phyloP scores from a whole-genome alignment of 2,888 invertebrate genomes.

The Shargacucullia verbasci region DNA sequence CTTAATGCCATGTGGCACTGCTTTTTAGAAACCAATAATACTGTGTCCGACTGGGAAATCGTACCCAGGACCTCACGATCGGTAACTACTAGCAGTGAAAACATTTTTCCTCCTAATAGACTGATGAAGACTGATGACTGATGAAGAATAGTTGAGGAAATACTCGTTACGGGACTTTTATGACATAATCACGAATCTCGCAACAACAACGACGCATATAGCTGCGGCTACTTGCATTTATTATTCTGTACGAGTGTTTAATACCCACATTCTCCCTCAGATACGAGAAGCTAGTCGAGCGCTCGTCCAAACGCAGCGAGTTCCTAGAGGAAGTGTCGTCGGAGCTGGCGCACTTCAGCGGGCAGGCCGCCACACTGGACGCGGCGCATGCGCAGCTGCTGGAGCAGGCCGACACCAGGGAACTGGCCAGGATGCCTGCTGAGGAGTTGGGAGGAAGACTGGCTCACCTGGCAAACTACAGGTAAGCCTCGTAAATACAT shows the following conservation, averaged over 20 bases:
- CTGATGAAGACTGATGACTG: no score
- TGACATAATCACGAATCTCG: no score
- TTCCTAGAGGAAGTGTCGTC: constrained; percentile 94
- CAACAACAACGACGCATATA: no score
- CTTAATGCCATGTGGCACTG: no score
- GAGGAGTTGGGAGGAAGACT: constrained; percentile 87
- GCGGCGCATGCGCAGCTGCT: constrained; percentile 91
- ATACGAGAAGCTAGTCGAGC: constrained; percentile 96
- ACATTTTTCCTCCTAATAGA: no score
- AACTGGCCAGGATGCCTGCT: constrained; percentile 90
- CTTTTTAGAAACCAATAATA: no score
- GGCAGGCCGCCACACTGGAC: constrained; percentile 91
- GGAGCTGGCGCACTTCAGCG: constrained; percentile 91
- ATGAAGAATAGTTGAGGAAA: no score
- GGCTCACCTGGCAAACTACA: constrained; percentile 88
- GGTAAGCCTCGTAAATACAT: constrained; percentile 66
- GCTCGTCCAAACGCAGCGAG: constrained; percentile 93
- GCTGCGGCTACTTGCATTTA: no score
- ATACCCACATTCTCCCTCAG: constrained; percentile 71
- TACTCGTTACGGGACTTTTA: no score
- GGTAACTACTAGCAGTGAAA: no score
- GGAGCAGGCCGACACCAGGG: constrained; percentile 93
- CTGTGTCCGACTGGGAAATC: no score
- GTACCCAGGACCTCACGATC: no score
- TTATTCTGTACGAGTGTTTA: neutral